phyloP scores from a whole-genome alignment of 2,888 invertebrate species.

The Peribatodes rhomboidaria region DNA sequence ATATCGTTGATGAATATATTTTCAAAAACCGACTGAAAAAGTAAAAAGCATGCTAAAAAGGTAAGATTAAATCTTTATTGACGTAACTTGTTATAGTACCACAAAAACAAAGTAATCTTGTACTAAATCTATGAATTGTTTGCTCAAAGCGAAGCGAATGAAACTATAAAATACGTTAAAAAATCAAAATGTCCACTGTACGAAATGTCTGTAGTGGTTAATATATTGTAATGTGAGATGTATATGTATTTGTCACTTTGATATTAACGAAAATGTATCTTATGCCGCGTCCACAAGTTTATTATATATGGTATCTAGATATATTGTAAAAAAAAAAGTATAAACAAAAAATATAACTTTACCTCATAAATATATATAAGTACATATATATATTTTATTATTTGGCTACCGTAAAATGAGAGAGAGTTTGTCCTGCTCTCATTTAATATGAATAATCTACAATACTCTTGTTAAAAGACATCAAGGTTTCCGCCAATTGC shows the following conservation, averaged over 20 bases:
- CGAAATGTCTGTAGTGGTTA: background rate
- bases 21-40: too few species aligned
- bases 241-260: background rate
- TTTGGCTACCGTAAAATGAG: too few species aligned
- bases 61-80: background rate
- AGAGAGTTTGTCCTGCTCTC: too few species aligned
- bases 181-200: slow-evolving; percentile 45
- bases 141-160: slow-evolving; percentile 20
- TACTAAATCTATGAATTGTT: background rate
- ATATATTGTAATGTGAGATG: background rate
- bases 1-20: too few species aligned
- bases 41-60: background rate
- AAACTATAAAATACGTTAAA: slow-evolving; percentile 6
- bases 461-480: too few species aligned
- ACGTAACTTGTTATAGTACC: slow-evolving; percentile 8
- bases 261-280: background rate
- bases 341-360: too few species aligned
- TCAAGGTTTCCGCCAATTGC: too few species aligned
- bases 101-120: slow-evolving; percentile 21
- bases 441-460: too few species aligned
- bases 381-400: too few species aligned
- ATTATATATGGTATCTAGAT: too few species aligned
- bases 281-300: background rate
- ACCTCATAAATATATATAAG: too few species aligned
- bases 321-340: too few species aligned